Conservation (phyloP, 2,888 invertebrate genomes). For the Epistrophe eligans region DNA sequence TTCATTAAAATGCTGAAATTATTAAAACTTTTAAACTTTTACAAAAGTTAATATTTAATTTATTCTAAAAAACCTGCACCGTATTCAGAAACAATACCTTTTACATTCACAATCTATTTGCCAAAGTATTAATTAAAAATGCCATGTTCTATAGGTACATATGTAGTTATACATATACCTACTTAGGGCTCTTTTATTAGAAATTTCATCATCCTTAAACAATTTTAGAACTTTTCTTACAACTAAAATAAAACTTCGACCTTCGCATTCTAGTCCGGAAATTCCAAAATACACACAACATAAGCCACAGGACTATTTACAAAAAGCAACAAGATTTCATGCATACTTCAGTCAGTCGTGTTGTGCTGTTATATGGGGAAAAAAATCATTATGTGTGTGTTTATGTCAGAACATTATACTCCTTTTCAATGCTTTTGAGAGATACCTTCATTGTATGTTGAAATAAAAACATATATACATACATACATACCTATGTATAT, state of each 20-base stretch:
- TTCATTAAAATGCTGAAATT: conserved; percentile 3
- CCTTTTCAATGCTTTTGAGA: conserved; percentile 31
- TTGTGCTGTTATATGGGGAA: not conserved
- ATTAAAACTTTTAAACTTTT: conserved; percentile 9
- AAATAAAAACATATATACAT: not conserved
- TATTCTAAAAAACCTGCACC: conserved; percentile 4
- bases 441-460: conserved; percentile 21
- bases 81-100: not conserved
- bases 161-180: not conserved
- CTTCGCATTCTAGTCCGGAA: conserved; percentile 39
- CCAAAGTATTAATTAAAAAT: conserved; percentile 62
- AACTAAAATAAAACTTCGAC: conserved; percentile 45
- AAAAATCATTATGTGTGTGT: not conserved
- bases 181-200: conserved; percentile 15
- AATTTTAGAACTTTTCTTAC: conserved; percentile 33
- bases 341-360: conserved; percentile 53
- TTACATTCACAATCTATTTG: conserved; percentile 19
- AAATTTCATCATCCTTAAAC: conserved; percentile 42
- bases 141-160: conserved; percentile 3
- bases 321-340: conserved; percentile 63
- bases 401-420: conserved; percentile 40
- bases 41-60: conserved; percentile 23
- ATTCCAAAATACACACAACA: conserved; percentile 41
- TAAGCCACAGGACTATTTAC: conserved; percentile 54
- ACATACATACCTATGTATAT: not conserved